Percentiles rank a stretch among this genome's conserved stretches.
phyloP scores from a whole-genome alignment of 2,888 invertebrate genomes.

The Taenaris catops region DNA sequence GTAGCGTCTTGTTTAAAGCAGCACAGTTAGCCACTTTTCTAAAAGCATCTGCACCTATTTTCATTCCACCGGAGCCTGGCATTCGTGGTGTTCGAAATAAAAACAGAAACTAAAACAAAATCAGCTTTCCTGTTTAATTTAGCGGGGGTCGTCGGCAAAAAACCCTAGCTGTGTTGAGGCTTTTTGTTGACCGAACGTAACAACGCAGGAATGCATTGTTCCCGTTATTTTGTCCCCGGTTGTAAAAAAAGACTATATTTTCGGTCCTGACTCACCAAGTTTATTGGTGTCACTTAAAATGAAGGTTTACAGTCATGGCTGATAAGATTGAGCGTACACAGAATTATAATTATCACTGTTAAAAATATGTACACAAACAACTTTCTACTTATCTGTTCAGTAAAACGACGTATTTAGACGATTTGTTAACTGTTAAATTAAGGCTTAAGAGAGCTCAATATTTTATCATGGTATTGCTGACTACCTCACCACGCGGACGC shows the following conservation, averaged over 20 bases:
- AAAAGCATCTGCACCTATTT: slow-evolving; percentile 28
- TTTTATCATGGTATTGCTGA: too few species aligned
- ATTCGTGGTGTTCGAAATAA: slow-evolving; percentile 47
- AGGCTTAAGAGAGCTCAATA: too few species aligned
- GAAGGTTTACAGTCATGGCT: slow-evolving; percentile 40
- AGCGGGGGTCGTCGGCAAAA: slow-evolving; percentile 69
- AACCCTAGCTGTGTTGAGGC: slow-evolving; percentile 56
- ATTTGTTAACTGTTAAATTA: too few species aligned
- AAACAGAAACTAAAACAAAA: slow-evolving; percentile 57
- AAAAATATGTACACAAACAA: too few species aligned
- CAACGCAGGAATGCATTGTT: slow-evolving; percentile 71
- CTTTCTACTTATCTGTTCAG: too few species aligned
- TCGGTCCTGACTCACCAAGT: slow-evolving; percentile 42
- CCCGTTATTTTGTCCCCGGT: slow-evolving; percentile 52
- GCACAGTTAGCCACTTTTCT: slow-evolving; percentile 27
- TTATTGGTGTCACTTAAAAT: slow-evolving; percentile 41
- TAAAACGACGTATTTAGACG: too few species aligned
- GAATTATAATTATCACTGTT: slow-evolving; percentile 20
- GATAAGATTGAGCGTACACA: slow-evolving; percentile 20
- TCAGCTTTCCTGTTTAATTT: slow-evolving; percentile 73
- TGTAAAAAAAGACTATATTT: slow-evolving; percentile 55
- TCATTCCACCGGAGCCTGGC: slow-evolving; percentile 27
- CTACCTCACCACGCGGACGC: too few species aligned
- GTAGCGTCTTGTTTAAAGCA: slow-evolving; percentile 26
- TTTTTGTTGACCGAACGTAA: slow-evolving; percentile 69